phyloP scores from a whole-genome alignment of 2,113 vertebrate species.

The Narcine bancroftii region DNA sequence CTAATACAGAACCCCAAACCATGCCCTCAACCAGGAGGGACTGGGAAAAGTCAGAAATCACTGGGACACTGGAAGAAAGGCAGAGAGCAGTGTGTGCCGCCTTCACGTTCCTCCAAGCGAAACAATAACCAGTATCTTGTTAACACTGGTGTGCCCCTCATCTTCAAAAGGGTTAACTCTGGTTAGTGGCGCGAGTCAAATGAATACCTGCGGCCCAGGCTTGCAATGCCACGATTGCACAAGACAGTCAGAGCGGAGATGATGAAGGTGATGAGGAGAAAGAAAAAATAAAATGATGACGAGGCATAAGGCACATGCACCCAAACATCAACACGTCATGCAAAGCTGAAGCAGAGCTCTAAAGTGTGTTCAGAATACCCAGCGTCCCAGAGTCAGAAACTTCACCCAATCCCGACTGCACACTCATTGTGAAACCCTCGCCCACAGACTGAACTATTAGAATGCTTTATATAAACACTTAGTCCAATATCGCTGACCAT shows the following conservation, averaged over 20 bases:
- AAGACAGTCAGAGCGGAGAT: constrained; percentile 24
- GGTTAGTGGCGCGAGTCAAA: neutral
- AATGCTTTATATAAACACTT: neutral
- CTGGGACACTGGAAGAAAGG: neutral
- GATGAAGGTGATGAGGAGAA: constrained; percentile 2
- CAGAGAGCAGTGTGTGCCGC: neutral
- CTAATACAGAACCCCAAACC: neutral
- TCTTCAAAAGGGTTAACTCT: constrained; percentile 11
- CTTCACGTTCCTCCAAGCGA: neutral
- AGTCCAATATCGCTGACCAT: neutral
- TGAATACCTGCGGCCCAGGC: constrained; percentile 34
- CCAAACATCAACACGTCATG: constrained; percentile 12
- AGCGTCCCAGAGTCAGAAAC: neutral
- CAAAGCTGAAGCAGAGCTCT: constrained; percentile 25
- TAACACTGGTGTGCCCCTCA: neutral
- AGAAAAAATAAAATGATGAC: constrained; percentile 17
- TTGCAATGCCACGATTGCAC: constrained; percentile 16
- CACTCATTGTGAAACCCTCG: neutral
- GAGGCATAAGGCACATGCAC: constrained; percentile 20
- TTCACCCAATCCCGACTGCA: neutral
- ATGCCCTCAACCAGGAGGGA: neutral
- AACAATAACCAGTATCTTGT: neutral
- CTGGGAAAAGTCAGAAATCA: neutral
- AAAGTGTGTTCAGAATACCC: neutral
- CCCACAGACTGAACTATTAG: neutral